Conservation (phyloP, 2,888 invertebrate genomes). For the Epinotia ramella region DNA sequence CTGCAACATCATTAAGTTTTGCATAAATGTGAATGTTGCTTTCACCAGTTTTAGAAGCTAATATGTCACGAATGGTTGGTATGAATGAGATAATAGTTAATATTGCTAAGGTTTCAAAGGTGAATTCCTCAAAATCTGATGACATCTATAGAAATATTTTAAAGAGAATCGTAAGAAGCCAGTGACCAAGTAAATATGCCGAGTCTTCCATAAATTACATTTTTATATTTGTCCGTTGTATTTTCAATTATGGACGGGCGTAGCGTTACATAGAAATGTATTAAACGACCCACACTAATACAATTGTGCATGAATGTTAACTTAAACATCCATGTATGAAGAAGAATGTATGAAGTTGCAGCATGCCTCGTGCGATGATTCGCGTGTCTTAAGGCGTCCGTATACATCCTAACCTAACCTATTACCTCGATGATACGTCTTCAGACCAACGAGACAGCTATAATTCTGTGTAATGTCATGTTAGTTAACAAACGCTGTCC, state of each 20-base stretch:
- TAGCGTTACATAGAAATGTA: background rate
- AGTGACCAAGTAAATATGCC: background rate
- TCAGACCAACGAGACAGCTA: background rate
- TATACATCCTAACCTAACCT: too few species aligned
- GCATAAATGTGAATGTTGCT: constrained; percentile 38
- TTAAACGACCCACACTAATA: background rate
- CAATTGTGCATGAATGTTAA: background rate
- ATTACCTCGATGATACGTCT: background rate
- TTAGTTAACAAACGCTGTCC: constrained; percentile 15
- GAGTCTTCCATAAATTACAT: background rate
- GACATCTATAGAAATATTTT: background rate
- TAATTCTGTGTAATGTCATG: constrained; percentile 5
- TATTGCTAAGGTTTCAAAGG: background rate
- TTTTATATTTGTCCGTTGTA: background rate
- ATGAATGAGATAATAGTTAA: background rate
- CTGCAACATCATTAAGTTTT: constrained; percentile 36
- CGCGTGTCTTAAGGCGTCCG: background rate
- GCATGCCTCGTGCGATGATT: background rate
- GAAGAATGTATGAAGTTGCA: background rate
- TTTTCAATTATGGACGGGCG: background rate
- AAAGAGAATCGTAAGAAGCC: background rate
- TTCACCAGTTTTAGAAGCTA: constrained; percentile 23
- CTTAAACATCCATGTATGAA: background rate
- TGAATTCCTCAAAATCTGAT: background rate
- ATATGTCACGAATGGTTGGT: constrained; percentile 3